A percentile compares a stretch with the other conserved stretches of the same genome.
Evolutionary conservation across 2,888 invertebrate species (phyloP).

Genomic region (Athetis lepigone): DNA sequence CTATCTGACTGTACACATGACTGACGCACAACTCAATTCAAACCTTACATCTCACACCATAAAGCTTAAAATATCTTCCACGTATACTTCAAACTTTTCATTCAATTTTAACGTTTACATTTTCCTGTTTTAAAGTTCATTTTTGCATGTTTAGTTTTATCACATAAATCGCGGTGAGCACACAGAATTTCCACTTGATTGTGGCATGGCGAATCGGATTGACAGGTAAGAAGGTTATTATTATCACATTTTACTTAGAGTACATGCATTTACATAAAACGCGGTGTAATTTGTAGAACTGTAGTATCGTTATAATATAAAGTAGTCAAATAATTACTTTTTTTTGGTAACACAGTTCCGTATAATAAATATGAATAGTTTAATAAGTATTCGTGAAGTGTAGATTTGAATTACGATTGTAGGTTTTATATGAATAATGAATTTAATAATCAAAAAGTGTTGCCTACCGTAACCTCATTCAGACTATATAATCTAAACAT

Average conservation of each 20-base stretch:
- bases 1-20: constrained; percentile 76
- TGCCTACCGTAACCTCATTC: not conserved
- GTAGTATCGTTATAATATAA: constrained; percentile 60
- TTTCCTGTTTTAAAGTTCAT: constrained; percentile 62
- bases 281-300: constrained; percentile 77
- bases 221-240: constrained; percentile 89
- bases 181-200: constrained; percentile 82
- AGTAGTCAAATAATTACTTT: constrained; percentile 57
- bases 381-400: not conserved
- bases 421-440: constrained; percentile 3
- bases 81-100: constrained; percentile 41
- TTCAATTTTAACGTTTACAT: constrained; percentile 73
- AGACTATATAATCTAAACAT: too few species aligned
- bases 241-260: constrained; percentile 88
- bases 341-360: constrained; percentile 41
- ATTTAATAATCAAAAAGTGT: constrained; percentile 3
- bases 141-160: constrained; percentile 63
- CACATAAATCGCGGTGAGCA: constrained; percentile 70
- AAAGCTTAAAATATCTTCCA: constrained; percentile 62
- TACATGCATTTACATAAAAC: constrained; percentile 79
- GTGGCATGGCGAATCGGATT: constrained; percentile 87
- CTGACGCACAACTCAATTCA: constrained; percentile 57
- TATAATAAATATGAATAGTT: constrained; percentile 11
- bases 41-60: constrained; percentile 59
- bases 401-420: constrained; percentile 14